Conservation (phyloP, 2,113 vertebrate genomes). For the Gorsachius goisagi region DNA sequence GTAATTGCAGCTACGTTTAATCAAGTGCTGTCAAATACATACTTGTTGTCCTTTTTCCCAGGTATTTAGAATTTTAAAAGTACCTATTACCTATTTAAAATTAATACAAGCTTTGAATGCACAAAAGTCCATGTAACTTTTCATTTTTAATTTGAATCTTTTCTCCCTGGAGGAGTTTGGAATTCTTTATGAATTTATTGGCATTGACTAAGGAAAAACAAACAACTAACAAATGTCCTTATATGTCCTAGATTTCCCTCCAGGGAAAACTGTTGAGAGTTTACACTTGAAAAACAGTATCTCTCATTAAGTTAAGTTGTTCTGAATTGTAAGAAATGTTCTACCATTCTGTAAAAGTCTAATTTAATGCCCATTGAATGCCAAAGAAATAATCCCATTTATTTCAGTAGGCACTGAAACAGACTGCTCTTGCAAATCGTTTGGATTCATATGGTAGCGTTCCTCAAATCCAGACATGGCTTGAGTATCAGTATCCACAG, state of each 20-base stretch:
- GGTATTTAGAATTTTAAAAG: background rate
- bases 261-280: background rate
- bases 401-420: background rate
- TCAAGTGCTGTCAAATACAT: slow-evolving; percentile 17
- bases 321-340: background rate
- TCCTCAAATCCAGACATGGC: background rate
- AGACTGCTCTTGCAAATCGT: background rate
- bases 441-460: background rate
- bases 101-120: background rate
- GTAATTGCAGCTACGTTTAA: slow-evolving; percentile 40
- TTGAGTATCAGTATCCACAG: background rate
- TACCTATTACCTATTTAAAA: background rate
- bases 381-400: background rate
- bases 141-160: slow-evolving; percentile 31
- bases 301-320: slow-evolving; percentile 1
- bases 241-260: background rate
- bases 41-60: background rate
- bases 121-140: background rate
- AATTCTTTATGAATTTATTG: slow-evolving; percentile 18
- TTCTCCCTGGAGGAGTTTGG: background rate
- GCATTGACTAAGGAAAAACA: background rate
- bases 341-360: background rate
- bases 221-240: background rate
- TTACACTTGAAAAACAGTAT: slow-evolving; percentile 11
- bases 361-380: background rate